These are phyloP conservation scores for Eurytoma californica DNA, from an alignment of 2,888 invertebrate species.

Conservation along the genomic window DNA sequence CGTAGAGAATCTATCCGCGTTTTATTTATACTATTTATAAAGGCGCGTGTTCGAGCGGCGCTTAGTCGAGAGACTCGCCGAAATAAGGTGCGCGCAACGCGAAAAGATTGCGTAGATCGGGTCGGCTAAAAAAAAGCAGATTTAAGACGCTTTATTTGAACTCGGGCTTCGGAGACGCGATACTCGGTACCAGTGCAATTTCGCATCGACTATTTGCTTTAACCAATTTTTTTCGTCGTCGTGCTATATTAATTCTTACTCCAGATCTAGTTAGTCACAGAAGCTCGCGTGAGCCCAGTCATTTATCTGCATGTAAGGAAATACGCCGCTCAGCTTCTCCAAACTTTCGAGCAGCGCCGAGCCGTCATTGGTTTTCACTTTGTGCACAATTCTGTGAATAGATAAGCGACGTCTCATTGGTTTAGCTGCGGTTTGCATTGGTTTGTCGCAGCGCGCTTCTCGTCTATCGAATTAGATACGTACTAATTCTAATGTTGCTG, in stretches of 20 bases:
- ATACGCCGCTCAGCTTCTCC: slow-evolving; percentile 8
- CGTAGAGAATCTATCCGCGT: background rate
- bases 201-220: background rate
- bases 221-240: background rate
- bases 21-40: background rate
- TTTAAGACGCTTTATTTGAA: too few relatives aligned
- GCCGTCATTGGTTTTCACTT: slow-evolving; percentile 46
- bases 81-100: too few relatives aligned
- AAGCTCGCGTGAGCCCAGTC: slow-evolving; percentile 23
- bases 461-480: background rate
- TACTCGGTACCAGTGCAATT: too few relatives aligned
- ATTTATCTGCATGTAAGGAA: slow-evolving; percentile 37
- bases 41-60: background rate
- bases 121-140: too few relatives aligned
- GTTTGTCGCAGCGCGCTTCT: background rate
- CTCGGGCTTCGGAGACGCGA: too few relatives aligned
- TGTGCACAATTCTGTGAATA: slow-evolving; percentile 32
- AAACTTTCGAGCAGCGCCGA: background rate
- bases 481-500: background rate
- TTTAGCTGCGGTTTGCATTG: background rate
- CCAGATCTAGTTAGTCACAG: slow-evolving; percentile 19
- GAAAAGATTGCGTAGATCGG: too few relatives aligned
- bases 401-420: slow-evolving; percentile 32
- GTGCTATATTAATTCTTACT: slow-evolving; percentile 26
- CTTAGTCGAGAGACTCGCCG: background rate